A percentile compares a stretch with the other conserved stretches of the same genome.
Conservation (phyloP, 1,140 invertebrate species). For the Drosophila varians region DNA sequence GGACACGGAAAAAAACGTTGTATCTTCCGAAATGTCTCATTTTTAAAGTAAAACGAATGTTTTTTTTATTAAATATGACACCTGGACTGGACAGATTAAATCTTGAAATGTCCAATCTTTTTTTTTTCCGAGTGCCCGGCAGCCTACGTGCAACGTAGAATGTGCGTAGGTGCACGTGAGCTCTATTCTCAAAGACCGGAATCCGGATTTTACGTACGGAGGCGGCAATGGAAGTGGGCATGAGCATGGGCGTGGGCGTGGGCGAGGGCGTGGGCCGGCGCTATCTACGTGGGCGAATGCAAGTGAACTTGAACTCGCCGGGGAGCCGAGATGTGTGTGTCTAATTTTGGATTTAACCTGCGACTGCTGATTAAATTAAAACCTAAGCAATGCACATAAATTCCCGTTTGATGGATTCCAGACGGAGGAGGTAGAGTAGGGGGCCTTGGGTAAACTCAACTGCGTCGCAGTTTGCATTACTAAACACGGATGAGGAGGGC, state of each 20-base stretch:
- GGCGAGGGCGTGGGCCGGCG: slow-evolving; percentile 9
- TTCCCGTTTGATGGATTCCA: slow-evolving; percentile 9
- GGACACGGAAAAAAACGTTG: slow-evolving; percentile 21
- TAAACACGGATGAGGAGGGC: not conserved
- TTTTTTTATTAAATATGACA: no score
- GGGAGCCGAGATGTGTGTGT: slow-evolving; percentile 45
- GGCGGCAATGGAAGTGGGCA: slow-evolving; percentile 5
- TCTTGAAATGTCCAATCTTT: not conserved
- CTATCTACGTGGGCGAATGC: slow-evolving; percentile 57
- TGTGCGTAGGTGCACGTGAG: slow-evolving; percentile 60
- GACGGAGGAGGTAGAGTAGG: not conserved
- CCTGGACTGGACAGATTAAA: not conserved
- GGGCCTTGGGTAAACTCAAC: slow-evolving; percentile 19
- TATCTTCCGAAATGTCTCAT: no score
- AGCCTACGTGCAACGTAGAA: slow-evolving; percentile 54
- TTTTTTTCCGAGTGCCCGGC: slow-evolving; percentile 23
- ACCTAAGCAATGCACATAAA: slow-evolving; percentile 29
- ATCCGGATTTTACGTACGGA: slow-evolving; percentile 9
- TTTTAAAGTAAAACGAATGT: no score
- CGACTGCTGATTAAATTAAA: slow-evolving; percentile 56
- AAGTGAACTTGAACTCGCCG: slow-evolving; percentile 68
- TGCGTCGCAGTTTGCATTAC: slow-evolving; percentile 59
- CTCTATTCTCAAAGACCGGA: not conserved
- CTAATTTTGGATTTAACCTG: slow-evolving; percentile 65
- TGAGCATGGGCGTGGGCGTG: not conserved